Conservation (phyloP, 2,888 invertebrate species). For the Strigamia maritima region DNA sequence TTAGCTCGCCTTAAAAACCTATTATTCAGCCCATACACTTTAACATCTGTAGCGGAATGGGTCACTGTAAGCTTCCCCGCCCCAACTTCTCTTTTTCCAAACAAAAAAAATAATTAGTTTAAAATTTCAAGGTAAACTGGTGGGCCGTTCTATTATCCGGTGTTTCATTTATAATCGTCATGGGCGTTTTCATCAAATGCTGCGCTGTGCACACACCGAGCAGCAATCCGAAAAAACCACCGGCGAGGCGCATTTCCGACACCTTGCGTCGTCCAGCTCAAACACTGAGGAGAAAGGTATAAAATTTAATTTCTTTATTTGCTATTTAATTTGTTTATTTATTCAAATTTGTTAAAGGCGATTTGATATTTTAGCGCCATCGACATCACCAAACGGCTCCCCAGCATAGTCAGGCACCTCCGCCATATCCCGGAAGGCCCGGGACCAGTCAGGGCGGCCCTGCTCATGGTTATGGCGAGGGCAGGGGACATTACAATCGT, state of each 20-base stretch:
- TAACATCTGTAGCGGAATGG: conserved; percentile 86
- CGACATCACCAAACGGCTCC: conserved; percentile 43
- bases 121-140: conserved; percentile 72
- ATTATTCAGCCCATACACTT: conserved; percentile 83
- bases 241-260: conserved; percentile 88
- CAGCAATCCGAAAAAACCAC: conserved; percentile 95
- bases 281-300: conserved; percentile 80
- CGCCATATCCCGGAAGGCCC: conserved; percentile 46
- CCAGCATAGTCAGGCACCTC: conserved; percentile 44
- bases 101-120: no score
- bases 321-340: not conserved
- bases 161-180: conserved; percentile 85
- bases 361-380: conserved; percentile 43
- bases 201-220: conserved; percentile 99
- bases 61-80: conserved; percentile 76
- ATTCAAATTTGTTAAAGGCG: not conserved
- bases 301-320: not conserved
- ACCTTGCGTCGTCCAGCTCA: conserved; percentile 87
- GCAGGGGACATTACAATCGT: conserved; percentile 64
- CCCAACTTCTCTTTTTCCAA: no score
- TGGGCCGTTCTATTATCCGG: conserved; percentile 91
- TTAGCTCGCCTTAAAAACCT: conserved; percentile 93
- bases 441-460: conserved; percentile 55
- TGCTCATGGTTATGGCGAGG: conserved; percentile 67
- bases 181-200: conserved; percentile 98